phyloP scores from a whole-genome alignment of 2,888 invertebrate species.

The Eubasilissa splendida region DNA sequence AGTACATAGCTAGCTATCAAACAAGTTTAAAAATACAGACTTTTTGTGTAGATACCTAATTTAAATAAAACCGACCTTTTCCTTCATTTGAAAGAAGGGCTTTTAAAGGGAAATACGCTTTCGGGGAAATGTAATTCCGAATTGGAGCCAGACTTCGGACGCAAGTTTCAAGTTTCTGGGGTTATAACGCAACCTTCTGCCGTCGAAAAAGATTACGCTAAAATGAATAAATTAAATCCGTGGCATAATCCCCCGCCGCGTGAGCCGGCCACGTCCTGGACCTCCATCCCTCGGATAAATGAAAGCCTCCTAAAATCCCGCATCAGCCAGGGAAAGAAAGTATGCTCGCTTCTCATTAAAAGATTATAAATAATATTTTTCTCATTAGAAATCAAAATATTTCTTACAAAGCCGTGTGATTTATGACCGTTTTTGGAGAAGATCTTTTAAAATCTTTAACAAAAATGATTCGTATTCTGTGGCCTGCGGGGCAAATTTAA shows the following conservation, averaged over 20 bases:
- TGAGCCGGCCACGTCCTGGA: constrained; percentile 45
- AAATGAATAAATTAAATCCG: constrained; percentile 53
- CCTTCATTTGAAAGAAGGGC: constrained; percentile 9
- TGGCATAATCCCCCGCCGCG: constrained; percentile 46
- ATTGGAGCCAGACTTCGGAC: too few relatives aligned
- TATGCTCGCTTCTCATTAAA: too few relatives aligned
- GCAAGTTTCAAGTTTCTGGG: constrained; percentile 2
- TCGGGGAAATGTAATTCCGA: too few relatives aligned
- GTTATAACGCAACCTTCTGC: constrained; percentile 28
- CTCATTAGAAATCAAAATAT: too few relatives aligned
- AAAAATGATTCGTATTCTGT: too few relatives aligned
- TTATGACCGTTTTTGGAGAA: too few relatives aligned
- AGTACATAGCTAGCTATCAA: too few relatives aligned
- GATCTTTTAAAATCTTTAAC: too few relatives aligned
- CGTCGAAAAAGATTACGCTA: constrained; percentile 41
- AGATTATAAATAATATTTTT: too few relatives aligned
- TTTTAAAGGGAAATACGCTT: constrained; percentile 6
- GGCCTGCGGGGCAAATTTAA: too few relatives aligned
- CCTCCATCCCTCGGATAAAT: constrained; percentile 26
- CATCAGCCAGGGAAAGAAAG: neutral
- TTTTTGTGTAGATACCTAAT: neutral
- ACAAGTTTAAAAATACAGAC: too few relatives aligned
- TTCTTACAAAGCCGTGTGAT: too few relatives aligned
- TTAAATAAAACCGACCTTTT: constrained; percentile 23
- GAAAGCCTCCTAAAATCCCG: constrained; percentile 25